A percentile compares a stretch with the other conserved stretches of the same genome.
phyloP scores from a whole-genome alignment of 2,113 vertebrate genomes.

The Aythya baeri region DNA sequence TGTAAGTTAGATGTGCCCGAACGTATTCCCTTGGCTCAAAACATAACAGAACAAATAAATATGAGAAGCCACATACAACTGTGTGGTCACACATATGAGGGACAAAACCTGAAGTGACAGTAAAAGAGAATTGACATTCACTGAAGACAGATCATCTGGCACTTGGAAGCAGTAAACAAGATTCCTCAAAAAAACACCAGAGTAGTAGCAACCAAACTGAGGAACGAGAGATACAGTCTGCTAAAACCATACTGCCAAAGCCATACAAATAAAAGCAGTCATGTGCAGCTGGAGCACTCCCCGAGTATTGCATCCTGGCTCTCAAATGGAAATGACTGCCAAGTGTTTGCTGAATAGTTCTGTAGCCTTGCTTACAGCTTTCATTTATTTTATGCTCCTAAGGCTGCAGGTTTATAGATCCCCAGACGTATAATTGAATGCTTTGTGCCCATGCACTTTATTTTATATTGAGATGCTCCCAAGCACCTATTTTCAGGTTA shows the following conservation, averaged over 20 bases:
- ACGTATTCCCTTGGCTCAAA: neutral
- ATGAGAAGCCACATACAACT: neutral
- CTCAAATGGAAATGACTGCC: neutral
- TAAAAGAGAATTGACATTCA: neutral
- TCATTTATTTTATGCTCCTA: neutral
- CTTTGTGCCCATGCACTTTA: neutral
- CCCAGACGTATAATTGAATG: neutral
- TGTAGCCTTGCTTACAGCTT: neutral
- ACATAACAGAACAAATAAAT: neutral
- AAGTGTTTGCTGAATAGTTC: neutral
- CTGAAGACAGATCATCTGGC: neutral
- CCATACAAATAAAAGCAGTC: neutral
- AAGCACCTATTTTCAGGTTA: conserved; percentile 7
- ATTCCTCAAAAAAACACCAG: neutral
- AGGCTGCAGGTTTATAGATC: conserved; percentile 13
- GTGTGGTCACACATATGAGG: neutral
- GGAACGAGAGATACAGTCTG: neutral
- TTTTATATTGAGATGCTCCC: conserved; percentile 17
- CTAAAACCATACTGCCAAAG: neutral
- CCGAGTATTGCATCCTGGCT: neutral
- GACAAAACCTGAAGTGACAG: neutral
- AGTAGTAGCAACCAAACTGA: neutral
- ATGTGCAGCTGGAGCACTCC: neutral
- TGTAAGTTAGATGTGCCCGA: neutral
- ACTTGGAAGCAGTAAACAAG: neutral